phyloP scores from a whole-genome alignment of 2,797 vertebrate genomes.

The Pantherophis alleghaniensis region DNA sequence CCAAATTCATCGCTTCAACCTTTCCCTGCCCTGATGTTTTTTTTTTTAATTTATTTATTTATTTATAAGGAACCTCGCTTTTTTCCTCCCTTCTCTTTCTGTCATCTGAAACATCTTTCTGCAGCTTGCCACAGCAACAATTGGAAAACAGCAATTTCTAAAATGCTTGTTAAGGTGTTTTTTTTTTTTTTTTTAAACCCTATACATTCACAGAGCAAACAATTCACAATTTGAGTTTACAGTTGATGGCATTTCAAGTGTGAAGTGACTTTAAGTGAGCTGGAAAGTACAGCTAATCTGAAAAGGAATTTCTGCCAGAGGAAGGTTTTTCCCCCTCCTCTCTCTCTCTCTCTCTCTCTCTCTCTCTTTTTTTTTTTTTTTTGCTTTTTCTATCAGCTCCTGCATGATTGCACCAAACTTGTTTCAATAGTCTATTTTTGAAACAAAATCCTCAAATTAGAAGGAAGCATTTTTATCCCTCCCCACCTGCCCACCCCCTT shows the following conservation, averaged over 20 bases:
- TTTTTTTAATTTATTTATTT: no score
- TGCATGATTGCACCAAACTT: neutral
- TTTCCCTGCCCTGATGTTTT: neutral
- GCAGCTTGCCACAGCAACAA: neutral
- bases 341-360: neutral
- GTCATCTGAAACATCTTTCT: neutral
- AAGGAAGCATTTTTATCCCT: neutral
- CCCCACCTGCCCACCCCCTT: neutral
- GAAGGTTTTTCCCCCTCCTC: neutral
- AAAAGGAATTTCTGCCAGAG: neutral
- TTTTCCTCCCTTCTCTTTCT: neutral
- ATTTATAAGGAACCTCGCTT: neutral
- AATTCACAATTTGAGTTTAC: neutral
- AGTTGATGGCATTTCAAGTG: neutral
- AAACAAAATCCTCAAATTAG: conserved; percentile 9
- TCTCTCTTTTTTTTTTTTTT: neutral
- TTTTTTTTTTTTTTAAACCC: neutral
- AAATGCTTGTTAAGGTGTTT: neutral
- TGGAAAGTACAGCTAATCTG: conserved; percentile 23
- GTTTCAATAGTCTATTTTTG: neutral
- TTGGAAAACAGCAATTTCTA: neutral
- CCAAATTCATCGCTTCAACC: neutral
- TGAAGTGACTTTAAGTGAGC: neutral
- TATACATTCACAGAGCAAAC: neutral
- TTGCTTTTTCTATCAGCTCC: neutral